Percentiles rank a stretch among this genome's conserved stretches.
Evolutionary conservation across 1,140 invertebrate species (phyloP).

Genomic region (Triops longicaudatus): DNA sequence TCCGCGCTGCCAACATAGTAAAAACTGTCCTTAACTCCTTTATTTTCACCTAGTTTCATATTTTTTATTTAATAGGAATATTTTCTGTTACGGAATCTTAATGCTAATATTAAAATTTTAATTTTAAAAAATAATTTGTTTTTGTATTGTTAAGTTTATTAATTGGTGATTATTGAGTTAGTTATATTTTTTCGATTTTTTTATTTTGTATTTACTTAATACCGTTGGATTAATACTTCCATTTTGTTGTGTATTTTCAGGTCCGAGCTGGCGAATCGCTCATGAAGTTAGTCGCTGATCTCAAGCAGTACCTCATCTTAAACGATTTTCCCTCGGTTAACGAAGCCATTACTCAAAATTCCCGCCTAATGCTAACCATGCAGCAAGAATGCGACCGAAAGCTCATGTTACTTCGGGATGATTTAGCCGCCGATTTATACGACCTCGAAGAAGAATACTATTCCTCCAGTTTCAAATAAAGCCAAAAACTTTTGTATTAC

Average conservation of each 20-base stretch:
- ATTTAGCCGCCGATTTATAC: slow-evolving; percentile 89
- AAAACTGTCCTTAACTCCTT: slow-evolving; percentile 34
- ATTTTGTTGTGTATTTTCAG: slow-evolving; percentile 31
- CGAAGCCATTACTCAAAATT: slow-evolving; percentile 86
- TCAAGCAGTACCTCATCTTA: slow-evolving; percentile 91
- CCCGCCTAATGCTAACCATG: slow-evolving; percentile 75
- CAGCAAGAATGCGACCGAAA: slow-evolving; percentile 90
- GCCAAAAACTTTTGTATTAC: neutral
- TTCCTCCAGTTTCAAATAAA: slow-evolving; percentile 75
- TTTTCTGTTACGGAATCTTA: neutral
- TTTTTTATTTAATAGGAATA: neutral
- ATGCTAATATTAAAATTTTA: too few species aligned
- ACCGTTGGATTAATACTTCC: too few species aligned
- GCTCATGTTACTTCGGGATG: slow-evolving; percentile 80
- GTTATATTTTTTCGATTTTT: slow-evolving; percentile 24
- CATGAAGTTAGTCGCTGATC: slow-evolving; percentile 92
- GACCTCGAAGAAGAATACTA: slow-evolving; percentile 97
- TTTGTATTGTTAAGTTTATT: too few species aligned
- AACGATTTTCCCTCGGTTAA: slow-evolving; percentile 96
- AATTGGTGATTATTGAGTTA: too few species aligned
- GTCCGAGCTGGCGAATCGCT: slow-evolving; percentile 88
- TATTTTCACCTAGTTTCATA: too few species aligned
- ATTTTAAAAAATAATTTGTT: too few species aligned
- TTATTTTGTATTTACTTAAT: too few species aligned
- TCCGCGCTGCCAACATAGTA: slow-evolving; percentile 86